Percentiles rank a stretch among this genome's conserved stretches.
These are phyloP conservation scores for Cephus pygmeus DNA, from an alignment of 2,888 invertebrate genomes.

Conservation along the genomic window DNA sequence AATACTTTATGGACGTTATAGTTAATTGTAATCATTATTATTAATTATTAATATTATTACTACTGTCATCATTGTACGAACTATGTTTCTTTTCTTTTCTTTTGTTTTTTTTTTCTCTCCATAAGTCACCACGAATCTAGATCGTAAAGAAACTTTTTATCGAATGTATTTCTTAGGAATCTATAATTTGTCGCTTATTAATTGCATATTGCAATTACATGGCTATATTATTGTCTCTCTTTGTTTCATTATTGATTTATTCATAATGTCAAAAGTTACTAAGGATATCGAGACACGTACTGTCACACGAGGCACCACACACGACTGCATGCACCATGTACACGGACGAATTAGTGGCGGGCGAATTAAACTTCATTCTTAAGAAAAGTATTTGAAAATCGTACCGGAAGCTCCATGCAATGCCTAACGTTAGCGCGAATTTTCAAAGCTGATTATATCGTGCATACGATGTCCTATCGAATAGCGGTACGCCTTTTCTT, in stretches of 20 bases:
- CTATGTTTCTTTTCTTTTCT: conserved; percentile 34
- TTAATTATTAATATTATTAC: conserved; percentile 21
- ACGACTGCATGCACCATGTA: conserved; percentile 9
- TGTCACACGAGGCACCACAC: conserved; percentile 30
- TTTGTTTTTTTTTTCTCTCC: conserved; percentile 32
- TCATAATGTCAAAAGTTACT: conserved; percentile 19
- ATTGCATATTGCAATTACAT: conserved; percentile 56
- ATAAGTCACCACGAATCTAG: conserved; percentile 44
- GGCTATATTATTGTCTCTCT: conserved; percentile 56
- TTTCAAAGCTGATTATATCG: background rate
- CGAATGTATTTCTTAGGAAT: conserved; percentile 55
- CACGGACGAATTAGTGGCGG: conserved; percentile 37
- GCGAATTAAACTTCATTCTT: background rate
- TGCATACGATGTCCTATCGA: background rate
- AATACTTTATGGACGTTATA: conserved; percentile 62
- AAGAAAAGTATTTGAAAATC: background rate
- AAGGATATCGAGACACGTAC: conserved; percentile 27
- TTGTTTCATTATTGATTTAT: conserved; percentile 45
- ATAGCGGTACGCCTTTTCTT: background rate
- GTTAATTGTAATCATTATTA: conserved; percentile 55
- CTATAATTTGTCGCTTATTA: conserved; percentile 50
- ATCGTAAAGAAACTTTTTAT: conserved; percentile 54
- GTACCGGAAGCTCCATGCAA: background rate
- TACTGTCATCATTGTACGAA: conserved; percentile 50
- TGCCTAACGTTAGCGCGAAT: background rate